Base-by-base conservation (phyloP, 23 tunicate genomes). In the Halocynthia aurantium region DNA sequence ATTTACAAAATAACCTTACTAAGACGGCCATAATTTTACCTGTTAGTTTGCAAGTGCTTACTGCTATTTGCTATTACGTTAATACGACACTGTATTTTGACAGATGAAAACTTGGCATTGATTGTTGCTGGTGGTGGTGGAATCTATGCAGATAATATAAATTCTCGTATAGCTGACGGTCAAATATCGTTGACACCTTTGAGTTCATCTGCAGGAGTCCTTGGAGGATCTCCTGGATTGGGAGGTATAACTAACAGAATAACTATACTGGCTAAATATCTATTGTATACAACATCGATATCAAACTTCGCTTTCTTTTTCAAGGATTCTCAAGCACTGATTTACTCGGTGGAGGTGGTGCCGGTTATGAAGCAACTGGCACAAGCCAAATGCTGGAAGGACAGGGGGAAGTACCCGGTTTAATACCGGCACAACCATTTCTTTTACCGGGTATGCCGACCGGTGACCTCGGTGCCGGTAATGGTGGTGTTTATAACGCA, bases 331-430 rank as follows among this genome's bases (percentile, higher is more conserved):
- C 78, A 13, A 64, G 78, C 0, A 4, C 8, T 18, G 57, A 55
- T 49, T 54, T 54, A 22, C 40, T 22, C 12, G 78, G 78, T 19
- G 78, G 78, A 8, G 78, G 78, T 8, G 78, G 78, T 21, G 78
- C 62, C 0, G 78, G 78, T 15, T 74, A 53, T 18, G 56, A n/a
- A 54, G 56, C 78, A 7, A 64, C 60, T 8, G 78, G 78, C 13
- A 31, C 44, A 31, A 31, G 44, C 44, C 13, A 74, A 10, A 17
- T 54, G 8, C 8, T 4, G 10, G 19, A 52, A 19, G 78, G 60
- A 8, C 11, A 10, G 8, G 60, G 22, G 18, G 65, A 8, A 12
- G 22, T 21, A 17, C 11, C 31, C 10, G 44, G 44, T 31, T 31
- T 31, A 31, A 74, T 56, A 53, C 78, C 55, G 31, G 78, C 78